phyloP scores from a whole-genome alignment of 2,888 invertebrate species.

The Cephalotes varians region DNA sequence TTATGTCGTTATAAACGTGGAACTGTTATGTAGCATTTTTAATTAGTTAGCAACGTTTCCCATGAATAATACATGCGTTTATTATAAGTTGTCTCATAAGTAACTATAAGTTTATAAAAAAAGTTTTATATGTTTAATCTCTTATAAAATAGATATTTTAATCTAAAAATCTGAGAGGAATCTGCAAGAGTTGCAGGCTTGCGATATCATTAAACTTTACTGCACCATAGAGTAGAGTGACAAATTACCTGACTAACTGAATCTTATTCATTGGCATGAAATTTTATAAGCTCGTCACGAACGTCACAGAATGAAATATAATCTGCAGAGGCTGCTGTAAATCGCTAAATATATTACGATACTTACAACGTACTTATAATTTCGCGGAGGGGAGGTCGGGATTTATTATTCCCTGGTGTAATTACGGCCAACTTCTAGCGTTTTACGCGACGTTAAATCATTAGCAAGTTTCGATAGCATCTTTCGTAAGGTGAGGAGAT shows the following conservation, averaged over 20 bases:
- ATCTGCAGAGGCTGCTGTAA: background rate
- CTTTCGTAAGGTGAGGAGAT: conserved; percentile 12
- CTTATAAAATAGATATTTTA: background rate
- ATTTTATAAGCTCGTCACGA: conserved; percentile 19
- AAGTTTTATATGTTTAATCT: background rate
- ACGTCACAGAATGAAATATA: background rate
- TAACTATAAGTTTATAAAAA: background rate
- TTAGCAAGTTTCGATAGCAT: conserved; percentile 17
- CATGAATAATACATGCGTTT: background rate
- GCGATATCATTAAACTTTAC: conserved; percentile 12
- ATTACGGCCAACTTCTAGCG: conserved; percentile 24
- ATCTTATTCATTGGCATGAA: background rate
- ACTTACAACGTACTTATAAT: background rate
- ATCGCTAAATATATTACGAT: background rate
- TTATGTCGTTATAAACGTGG: background rate
- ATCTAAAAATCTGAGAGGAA: background rate
- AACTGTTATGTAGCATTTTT: background rate
- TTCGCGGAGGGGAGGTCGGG: background rate
- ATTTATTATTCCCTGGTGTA: conserved; percentile 22
- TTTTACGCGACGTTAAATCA: conserved; percentile 31
- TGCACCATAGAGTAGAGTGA: background rate
- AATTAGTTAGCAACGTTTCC: background rate
- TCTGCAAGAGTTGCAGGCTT: background rate
- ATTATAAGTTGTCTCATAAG: background rate
- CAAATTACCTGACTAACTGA: background rate